Evolutionary conservation across 2,113 vertebrate species (phyloP).

Genomic region (Paramormyrops kingsleyae): DNA sequence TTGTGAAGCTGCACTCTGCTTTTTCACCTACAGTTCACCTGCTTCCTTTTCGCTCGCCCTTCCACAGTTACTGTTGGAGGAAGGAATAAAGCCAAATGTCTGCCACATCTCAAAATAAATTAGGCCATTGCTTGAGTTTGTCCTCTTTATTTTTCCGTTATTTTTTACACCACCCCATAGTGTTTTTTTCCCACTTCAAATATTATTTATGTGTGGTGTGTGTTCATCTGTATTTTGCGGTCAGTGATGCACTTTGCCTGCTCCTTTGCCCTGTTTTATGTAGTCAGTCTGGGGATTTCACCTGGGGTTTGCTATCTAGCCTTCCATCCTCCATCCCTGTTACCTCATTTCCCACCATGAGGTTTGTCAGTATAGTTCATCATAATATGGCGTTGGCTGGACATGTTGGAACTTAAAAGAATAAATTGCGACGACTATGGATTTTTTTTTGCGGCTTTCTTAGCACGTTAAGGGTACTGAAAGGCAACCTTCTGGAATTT

Average conservation of each 20-base stretch:
- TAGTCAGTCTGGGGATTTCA: conserved; percentile 47
- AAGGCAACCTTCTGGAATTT: not conserved
- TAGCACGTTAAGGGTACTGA: conserved; percentile 11
- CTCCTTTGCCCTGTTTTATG: conserved; percentile 41
- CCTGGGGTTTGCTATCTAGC: conserved; percentile 46
- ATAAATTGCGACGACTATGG: conserved; percentile 20
- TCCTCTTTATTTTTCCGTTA: conserved; percentile 15
- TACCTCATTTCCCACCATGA: conserved; percentile 24
- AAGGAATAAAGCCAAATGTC: conserved; percentile 36
- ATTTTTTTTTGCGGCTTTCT: conserved; percentile 11
- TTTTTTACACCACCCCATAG: conserved; percentile 26
- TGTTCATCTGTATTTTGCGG: conserved; percentile 22
- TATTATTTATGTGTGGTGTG: conserved; percentile 38
- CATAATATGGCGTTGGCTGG: conserved; percentile 43
- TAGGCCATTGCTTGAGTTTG: conserved; percentile 30
- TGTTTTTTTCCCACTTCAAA: conserved; percentile 26
- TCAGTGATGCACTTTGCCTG: conserved; percentile 23
- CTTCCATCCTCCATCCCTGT: conserved; percentile 22
- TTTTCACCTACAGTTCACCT: conserved; percentile 18
- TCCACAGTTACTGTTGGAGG: conserved; percentile 33
- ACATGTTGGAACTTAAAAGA: conserved; percentile 32
- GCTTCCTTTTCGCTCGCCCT: conserved; percentile 34
- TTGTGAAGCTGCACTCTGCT: not conserved
- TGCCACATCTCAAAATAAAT: conserved; percentile 33
- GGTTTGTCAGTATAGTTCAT: conserved; percentile 48